These are phyloP conservation scores for Bradypodion ventrale DNA, from an alignment of 2,797 vertebrate species.

Conservation along the genomic window DNA sequence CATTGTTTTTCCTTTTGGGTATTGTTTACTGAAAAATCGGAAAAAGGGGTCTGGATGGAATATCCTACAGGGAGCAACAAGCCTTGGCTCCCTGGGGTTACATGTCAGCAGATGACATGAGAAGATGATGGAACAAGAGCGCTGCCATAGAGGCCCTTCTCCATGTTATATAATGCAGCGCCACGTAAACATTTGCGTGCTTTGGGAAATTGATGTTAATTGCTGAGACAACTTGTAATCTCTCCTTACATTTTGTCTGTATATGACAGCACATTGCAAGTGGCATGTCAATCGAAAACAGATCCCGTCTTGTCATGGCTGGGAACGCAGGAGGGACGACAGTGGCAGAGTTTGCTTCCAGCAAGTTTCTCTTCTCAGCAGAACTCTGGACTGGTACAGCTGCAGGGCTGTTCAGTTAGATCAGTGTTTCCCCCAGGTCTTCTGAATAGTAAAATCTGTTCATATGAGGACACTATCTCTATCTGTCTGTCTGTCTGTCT, in stretches of 20 bases:
- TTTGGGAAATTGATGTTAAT: conserved; percentile 40
- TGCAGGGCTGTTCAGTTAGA: conserved; percentile 61
- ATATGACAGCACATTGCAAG: conserved; percentile 60
- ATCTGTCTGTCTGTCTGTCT: neutral
- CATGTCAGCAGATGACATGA: too few relatives aligned
- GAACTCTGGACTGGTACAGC: conserved; percentile 59
- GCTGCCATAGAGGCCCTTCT: neutral
- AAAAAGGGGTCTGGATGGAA: neutral
- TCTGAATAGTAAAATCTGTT: conserved; percentile 42
- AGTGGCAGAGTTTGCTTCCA: conserved; percentile 41
- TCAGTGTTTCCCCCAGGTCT: conserved; percentile 52
- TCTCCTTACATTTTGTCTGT: conserved; percentile 50
- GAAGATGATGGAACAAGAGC: neutral
- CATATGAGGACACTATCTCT: conserved; percentile 54
- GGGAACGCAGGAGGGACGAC: conserved; percentile 37
- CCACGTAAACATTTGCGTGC: conserved; percentile 22
- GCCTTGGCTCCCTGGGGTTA: neutral
- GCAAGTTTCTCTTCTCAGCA: conserved; percentile 62
- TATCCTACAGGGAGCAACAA: neutral
- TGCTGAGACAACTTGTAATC: conserved; percentile 43
- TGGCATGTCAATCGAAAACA: conserved; percentile 64
- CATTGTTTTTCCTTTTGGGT: neutral
- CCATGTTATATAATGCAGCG: neutral
- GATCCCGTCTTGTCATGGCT: conserved; percentile 53
- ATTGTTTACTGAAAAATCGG: neutral